Percentiles rank a stretch among this genome's conserved stretches.
Conservation (phyloP, 2,888 invertebrate genomes). For the Glyphotaelius pellucidus region DNA sequence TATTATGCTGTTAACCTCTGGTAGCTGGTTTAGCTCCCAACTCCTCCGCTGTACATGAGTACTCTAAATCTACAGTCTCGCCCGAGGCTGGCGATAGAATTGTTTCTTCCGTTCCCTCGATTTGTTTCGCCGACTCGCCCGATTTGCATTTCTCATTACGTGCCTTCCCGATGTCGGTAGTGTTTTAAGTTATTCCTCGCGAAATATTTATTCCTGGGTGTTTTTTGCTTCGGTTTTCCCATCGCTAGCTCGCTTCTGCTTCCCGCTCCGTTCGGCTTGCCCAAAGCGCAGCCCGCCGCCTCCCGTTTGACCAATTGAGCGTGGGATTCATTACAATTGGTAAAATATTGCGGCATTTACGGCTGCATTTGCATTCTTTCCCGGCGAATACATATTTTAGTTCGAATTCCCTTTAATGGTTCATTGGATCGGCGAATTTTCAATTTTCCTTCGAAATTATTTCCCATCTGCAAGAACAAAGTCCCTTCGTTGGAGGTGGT, state of each 20-base stretch:
- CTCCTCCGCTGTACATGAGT: not conserved
- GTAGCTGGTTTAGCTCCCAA: not conserved
- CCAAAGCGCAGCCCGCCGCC: conserved; percentile 24
- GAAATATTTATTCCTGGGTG: conserved; percentile 51
- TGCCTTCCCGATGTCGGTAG: conserved; percentile 45
- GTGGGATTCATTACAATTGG: conserved; percentile 47
- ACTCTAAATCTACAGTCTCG: not conserved
- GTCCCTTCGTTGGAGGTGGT: not conserved
- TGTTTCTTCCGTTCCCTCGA: conserved; percentile 34
- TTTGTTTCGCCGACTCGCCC: conserved; percentile 19
- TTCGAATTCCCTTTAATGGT: conserved; percentile 42
- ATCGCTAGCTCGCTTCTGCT: not conserved
- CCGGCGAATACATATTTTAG: conserved; percentile 27
- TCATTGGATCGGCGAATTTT: conserved; percentile 23
- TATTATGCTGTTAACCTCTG: conserved; percentile 43
- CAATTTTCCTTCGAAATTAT: not conserved
- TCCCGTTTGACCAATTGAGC: conserved; percentile 46
- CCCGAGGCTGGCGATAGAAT: conserved; percentile 20
- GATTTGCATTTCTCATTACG: conserved; percentile 54
- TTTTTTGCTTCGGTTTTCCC: conserved; percentile 24
- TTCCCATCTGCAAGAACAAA: not conserved
- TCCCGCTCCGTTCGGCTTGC: not conserved
- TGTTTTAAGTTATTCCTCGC: conserved; percentile 43
- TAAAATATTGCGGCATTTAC: conserved; percentile 42
- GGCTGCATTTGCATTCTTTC: conserved; percentile 45